phyloP scores from a whole-genome alignment of 2,113 vertebrate species.

The Taurulus bubalis region DNA sequence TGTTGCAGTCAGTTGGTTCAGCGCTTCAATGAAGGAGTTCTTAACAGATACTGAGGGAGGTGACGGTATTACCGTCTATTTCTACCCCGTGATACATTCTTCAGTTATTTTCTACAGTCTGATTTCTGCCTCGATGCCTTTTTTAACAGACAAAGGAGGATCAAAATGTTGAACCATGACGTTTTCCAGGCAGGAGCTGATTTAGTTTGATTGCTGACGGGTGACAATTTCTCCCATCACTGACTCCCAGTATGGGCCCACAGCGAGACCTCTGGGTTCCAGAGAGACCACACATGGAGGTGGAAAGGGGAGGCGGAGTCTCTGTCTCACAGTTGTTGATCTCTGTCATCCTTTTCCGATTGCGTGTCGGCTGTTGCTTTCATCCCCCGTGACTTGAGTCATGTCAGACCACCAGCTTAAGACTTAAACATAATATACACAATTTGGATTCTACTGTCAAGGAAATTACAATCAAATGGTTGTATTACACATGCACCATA shows the following conservation, averaged over 20 bases:
- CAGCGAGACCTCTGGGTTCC: conserved; percentile 46
- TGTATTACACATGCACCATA: background rate
- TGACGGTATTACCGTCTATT: background rate
- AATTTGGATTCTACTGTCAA: background rate
- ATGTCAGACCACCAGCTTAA: background rate
- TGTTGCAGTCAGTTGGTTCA: conserved; percentile 17
- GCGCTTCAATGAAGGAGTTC: background rate
- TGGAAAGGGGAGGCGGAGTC: conserved; percentile 3
- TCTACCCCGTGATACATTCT: background rate
- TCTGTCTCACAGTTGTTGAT: conserved; percentile 37
- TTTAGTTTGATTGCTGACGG: conserved; percentile 60
- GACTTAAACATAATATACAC: background rate
- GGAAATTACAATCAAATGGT: background rate
- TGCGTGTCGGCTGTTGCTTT: background rate
- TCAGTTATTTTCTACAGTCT: background rate
- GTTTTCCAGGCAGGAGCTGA: conserved; percentile 45
- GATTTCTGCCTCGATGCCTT: background rate
- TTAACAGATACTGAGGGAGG: conserved; percentile 14
- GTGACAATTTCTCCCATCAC: conserved; percentile 69
- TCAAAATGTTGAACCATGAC: conserved; percentile 21
- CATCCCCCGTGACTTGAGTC: background rate
- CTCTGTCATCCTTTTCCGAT: conserved; percentile 35
- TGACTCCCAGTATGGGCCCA: conserved; percentile 56
- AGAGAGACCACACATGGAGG: conserved; percentile 69
- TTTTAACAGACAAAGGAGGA: conserved; percentile 28